Conservation (phyloP, 2,113 vertebrate species). For the Petrocephalus zakoni region DNA sequence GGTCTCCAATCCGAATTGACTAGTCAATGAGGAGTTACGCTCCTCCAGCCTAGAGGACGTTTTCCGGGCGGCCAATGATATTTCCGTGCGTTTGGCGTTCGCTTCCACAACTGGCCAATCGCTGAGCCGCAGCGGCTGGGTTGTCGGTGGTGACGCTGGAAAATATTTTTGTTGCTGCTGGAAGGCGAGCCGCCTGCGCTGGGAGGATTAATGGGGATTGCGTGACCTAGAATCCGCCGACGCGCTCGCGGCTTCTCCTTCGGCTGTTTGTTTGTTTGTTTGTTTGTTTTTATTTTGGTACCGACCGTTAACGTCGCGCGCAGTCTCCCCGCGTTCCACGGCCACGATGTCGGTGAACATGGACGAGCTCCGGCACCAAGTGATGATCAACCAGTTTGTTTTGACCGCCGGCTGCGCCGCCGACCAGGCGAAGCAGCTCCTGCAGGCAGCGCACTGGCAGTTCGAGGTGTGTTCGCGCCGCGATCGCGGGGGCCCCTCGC, state of each 20-base stretch:
- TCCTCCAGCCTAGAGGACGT: conserved; percentile 18
- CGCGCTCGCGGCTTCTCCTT: not conserved
- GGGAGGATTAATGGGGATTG: conserved; percentile 25
- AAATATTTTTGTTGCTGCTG: conserved; percentile 56
- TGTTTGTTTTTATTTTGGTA: not conserved
- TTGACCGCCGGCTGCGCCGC: conserved; percentile 68
- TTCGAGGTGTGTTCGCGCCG: conserved; percentile 71
- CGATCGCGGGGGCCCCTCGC: not conserved
- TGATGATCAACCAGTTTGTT: conserved; percentile 70
- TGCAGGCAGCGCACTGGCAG: conserved; percentile 91
- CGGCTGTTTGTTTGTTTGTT: too few species aligned
- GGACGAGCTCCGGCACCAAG: conserved; percentile 83
- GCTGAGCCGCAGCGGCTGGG: conserved; percentile 37
- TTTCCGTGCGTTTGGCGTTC: conserved; percentile 23
- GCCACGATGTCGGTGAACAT: conserved; percentile 78
- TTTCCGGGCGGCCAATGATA: conserved; percentile 44
- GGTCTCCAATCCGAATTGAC: conserved; percentile 26
- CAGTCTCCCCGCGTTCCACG: conserved; percentile 17
- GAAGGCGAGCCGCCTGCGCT: conserved; percentile 38
- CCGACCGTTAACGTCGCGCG: not conserved
- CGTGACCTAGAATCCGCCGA: not conserved
- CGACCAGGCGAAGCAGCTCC: conserved; percentile 87
- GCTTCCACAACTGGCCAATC: conserved; percentile 31
- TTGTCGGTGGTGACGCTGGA: conserved; percentile 58
- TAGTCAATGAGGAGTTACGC: conserved; percentile 28